Evolutionary conservation across 2,888 invertebrate species (phyloP), one percentile per base, ranked within the genome.

Genomic region (Parapristionchus giblindavisi): DNA sequence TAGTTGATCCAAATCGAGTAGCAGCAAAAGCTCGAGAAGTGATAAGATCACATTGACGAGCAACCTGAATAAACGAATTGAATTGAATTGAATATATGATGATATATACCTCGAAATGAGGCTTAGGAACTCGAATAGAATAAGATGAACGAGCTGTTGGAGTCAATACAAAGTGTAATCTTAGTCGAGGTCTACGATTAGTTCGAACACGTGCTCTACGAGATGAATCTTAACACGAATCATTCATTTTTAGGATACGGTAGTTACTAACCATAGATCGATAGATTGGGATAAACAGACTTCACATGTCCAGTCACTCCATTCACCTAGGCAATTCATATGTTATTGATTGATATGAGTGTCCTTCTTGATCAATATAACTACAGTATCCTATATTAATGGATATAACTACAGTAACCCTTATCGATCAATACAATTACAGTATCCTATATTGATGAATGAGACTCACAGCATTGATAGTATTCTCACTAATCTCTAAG

Each of bases 1-100:
- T 68, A 6, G 68, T 68, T n/a, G 68, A 68, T 34, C 68, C 68
- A 24, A 68, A 68, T 8, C 68, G 68, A 52, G 68, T 68, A 3
- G 68, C 68, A 21, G 68, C 68, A 36, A 68, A 68, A 5, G 51
- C n/a, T 6, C 68, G 68, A 36, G 68, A 68, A 6, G 68, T 52
- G 36, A 68, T 51, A 21, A 51, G 27, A 11, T 68, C 68, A 21
- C 40, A 14, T 24, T 34, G 68, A 17, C 65, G 40, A 40, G 65
- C 40, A 3, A 65, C 48, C 65, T 65, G 14, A 40, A 24, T 11
- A 24, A 36, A 1, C n/a, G 48, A 48, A 48, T 11, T 11, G 48
- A 48, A 48, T 14, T n/a, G n/a, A n/a, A n/a, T n/a, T n/a, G n/a
- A n/a, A n/a, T n/a, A n/a, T n/a, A n/a, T n/a, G 48, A 48, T 11